phyloP scores from a whole-genome alignment of 2,797 vertebrate species.

The Etheostoma perlongum region DNA sequence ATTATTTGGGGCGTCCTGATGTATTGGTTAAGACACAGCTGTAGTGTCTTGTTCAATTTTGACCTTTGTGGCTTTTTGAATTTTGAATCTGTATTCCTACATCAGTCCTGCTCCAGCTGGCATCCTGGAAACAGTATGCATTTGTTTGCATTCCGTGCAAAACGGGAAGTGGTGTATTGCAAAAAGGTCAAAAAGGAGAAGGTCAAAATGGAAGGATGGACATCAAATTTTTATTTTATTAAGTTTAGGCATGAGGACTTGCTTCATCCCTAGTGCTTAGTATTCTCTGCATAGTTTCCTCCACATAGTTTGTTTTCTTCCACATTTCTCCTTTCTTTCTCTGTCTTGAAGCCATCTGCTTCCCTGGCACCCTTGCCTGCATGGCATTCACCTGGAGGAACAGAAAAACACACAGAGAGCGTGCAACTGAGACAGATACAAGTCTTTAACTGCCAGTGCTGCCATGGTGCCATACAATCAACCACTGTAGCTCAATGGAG shows the following conservation, averaged over 20 bases:
- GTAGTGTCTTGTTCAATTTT: too few species aligned
- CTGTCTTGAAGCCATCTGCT: constrained; percentile 77
- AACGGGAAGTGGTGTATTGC: too few species aligned
- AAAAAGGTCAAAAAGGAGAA: too few species aligned
- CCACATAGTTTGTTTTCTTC: not conserved
- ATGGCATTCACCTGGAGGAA: constrained; percentile 60
- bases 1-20: not conserved
- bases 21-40: not conserved
- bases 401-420: constrained; percentile 23
- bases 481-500: constrained; percentile 41
- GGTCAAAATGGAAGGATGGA: too few species aligned
- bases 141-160: too few species aligned
- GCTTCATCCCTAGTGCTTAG: constrained; percentile 17
- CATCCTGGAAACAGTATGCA: not conserved
- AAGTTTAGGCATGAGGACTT: constrained; percentile 6
- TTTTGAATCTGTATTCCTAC: not conserved
- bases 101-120: too few species aligned
- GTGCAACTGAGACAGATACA: constrained; percentile 42
- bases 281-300: constrained; percentile 39
- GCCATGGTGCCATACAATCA: constrained; percentile 44
- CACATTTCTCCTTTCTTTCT: constrained; percentile 14
- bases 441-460: constrained; percentile 45
- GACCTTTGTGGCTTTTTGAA: not conserved
- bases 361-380: constrained; percentile 55
- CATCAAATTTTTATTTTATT: not conserved